Base-by-base conservation (phyloP, 2,113 vertebrate species). In the Phaethornis superciliosus region DNA sequence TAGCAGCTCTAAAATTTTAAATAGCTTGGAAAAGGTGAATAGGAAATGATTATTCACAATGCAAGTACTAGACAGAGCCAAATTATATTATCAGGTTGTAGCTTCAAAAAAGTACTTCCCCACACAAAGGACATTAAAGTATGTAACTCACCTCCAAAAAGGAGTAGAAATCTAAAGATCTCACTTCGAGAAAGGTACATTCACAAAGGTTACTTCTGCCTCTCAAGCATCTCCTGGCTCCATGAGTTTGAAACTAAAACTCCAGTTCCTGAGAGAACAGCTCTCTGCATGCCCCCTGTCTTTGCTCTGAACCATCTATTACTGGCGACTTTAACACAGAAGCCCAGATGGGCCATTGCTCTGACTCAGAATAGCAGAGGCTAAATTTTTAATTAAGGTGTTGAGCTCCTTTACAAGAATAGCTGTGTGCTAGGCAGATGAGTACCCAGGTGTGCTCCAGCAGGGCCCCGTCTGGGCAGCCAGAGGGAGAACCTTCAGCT, bases 21-120 rank as follows among this genome's bases (percentile, higher is more conserved):
- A 90, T 74, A 95, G 92, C 64, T 71, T 85, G 37, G 68, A 83
- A 88, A 90, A 96, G 56, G 42, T 90, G 68, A 89, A 85, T 78
- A 83, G 82, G 76, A 91, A 96, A 90, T 81, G 15, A 93, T 85
- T 93, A 95, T 81, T 83, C 71, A 83, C 85, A 85, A 81, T 70
- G 77, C 46, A 88, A 65, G 63, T 67, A 69, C 46, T 58, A 93
- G 79, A 80, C 70, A 69, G 70, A 96, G 30, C 35, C 59, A 81
- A 93, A 89, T 19, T 13, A 77, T 69, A 63, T 81, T 86, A 85
- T 70, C 92, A 93, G 67, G 33, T 4, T 32, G n/a, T 15, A 80
- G 78, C 68, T 86, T 17, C 5, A 81, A 95, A 81, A 92, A 75
- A 65, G 30, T 49, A 62, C 63, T 91, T 80, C 54, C 85, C 49